Conservation (phyloP, 1,140 invertebrate species). For the Brachystomella parvula region DNA sequence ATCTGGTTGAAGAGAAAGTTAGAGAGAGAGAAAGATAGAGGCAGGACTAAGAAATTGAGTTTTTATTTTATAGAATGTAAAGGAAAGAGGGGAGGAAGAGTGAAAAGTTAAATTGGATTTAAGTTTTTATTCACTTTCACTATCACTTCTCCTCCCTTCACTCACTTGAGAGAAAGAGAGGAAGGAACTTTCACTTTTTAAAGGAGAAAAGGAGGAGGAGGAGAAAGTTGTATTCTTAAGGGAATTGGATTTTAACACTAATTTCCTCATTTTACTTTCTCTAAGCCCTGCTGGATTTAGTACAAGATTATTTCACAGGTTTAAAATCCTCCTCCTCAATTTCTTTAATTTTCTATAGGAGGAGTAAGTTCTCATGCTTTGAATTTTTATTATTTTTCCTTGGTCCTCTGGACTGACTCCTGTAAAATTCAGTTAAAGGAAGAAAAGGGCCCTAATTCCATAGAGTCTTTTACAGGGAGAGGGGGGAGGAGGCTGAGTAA, state of each 20-base stretch:
- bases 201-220: neutral
- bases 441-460: too few species aligned
- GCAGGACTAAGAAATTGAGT: constrained; percentile 24
- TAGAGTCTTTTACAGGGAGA: neutral
- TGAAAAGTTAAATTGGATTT: constrained; percentile 34
- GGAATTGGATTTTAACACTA: constrained; percentile 22
- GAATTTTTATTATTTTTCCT: neutral
- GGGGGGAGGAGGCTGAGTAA: constrained; percentile 3
- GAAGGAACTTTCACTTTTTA: too few species aligned
- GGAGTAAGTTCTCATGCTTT: too few species aligned
- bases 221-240: neutral
- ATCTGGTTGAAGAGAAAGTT: neutral
- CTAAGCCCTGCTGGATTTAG: neutral
- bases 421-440: too few species aligned
- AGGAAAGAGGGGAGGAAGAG: constrained; percentile 21
- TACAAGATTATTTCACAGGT: neutral
- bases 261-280: constrained; percentile 14
- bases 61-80: constrained; percentile 21
- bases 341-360: too few species aligned
- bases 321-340: too few species aligned
- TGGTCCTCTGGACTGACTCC: neutral
- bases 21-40: constrained; percentile 12
- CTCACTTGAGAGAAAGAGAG: too few species aligned
- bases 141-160: neutral
- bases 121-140: neutral